phyloP scores from a whole-genome alignment of 2,797 vertebrate species.

The Salmo trutta region DNA sequence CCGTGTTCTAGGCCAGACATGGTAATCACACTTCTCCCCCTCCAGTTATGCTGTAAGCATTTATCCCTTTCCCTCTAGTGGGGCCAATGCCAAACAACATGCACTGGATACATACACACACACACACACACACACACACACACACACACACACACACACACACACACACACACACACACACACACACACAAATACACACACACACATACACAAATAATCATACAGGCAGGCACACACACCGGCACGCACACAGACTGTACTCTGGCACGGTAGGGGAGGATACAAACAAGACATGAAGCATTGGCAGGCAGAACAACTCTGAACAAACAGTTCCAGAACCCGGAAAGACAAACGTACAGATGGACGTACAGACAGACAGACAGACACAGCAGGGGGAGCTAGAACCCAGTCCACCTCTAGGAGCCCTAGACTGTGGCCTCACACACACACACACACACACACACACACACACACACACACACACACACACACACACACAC shows the following conservation, averaged over 20 bases:
- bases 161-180: too few species aligned
- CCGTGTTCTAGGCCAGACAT: constrained; percentile 22
- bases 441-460: background rate
- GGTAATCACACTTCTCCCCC: constrained; percentile 62
- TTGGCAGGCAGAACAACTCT: constrained; percentile 15
- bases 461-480: constrained; percentile 2
- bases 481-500: constrained; percentile 2
- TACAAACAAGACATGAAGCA: constrained; percentile 33
- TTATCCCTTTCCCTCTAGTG: constrained; percentile 52
- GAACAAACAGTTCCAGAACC: background rate
- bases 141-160: too few species aligned
- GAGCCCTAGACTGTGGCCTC: background rate
- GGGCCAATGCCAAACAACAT: constrained; percentile 58
- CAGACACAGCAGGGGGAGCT: constrained; percentile 49
- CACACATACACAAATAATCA: background rate
- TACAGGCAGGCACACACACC: too few species aligned
- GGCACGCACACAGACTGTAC: too few species aligned
- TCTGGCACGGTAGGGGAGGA: background rate
- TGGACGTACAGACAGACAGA: background rate
- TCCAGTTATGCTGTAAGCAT: constrained; percentile 69
- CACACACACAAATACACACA: too few species aligned
- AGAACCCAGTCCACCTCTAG: constrained; percentile 18
- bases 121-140: background rate
- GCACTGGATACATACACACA: constrained; percentile 33
- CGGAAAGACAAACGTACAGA: background rate